Percentiles rank a stretch among this genome's conserved stretches.
These are phyloP conservation scores for Watsonalla binaria DNA, from an alignment of 2,888 invertebrate species.

Conservation along the genomic window DNA sequence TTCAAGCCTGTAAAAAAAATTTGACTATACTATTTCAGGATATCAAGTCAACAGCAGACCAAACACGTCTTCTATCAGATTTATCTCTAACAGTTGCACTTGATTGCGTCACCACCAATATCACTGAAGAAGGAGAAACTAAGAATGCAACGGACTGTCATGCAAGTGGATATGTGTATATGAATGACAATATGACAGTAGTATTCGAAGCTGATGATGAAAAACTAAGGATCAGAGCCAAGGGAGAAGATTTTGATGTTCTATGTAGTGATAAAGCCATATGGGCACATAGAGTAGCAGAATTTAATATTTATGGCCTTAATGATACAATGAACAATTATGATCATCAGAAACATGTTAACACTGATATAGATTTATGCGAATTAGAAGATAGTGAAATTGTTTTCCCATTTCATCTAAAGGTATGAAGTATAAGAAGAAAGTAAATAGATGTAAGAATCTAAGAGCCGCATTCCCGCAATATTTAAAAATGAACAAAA, in stretches of 20 bases:
- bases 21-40: too few relatives aligned
- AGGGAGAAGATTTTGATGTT: constrained; percentile 34
- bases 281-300: constrained; percentile 36
- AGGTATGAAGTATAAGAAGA: too few relatives aligned
- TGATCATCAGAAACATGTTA: constrained; percentile 42
- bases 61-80: constrained; percentile 43
- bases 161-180: constrained; percentile 48
- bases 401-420: constrained; percentile 12
- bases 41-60: constrained; percentile 38
- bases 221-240: constrained; percentile 33
- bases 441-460: too few relatives aligned
- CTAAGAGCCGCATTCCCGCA: not conserved
- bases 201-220: constrained; percentile 39
- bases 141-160: constrained; percentile 17
- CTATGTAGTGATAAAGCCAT: constrained; percentile 35
- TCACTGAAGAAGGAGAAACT: constrained; percentile 10
- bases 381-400: constrained; percentile 25
- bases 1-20: too few relatives aligned
- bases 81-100: constrained; percentile 53
- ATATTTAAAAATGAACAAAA: too few relatives aligned
- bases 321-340: constrained; percentile 56
- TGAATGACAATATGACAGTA: constrained; percentile 39
- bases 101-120: constrained; percentile 32
- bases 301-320: constrained; percentile 58
- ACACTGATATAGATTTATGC: constrained; percentile 44